phyloP scores from a whole-genome alignment of 2,888 invertebrate genomes.

The Thecocarcelia acutangulata region DNA sequence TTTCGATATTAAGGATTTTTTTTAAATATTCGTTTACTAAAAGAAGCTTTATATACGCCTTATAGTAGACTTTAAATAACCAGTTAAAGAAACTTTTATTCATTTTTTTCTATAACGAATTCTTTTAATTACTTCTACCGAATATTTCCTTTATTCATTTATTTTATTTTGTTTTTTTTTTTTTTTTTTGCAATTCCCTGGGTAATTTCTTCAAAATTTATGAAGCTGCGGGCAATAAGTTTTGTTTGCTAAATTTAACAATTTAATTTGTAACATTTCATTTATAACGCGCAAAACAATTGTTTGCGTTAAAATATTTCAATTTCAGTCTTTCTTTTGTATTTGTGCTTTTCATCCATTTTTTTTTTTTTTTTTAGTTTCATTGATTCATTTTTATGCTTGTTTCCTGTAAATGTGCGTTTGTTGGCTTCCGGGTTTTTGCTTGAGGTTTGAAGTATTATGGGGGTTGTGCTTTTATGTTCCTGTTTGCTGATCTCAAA shows the following conservation, averaged over 20 bases:
- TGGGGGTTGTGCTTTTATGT: neutral
- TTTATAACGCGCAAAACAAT: conserved; percentile 36
- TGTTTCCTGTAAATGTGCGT: neutral
- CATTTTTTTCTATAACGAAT: neutral
- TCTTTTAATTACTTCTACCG: neutral
- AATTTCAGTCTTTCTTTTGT: neutral
- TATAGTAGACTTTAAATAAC: too few relatives aligned
- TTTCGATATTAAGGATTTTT: too few relatives aligned
- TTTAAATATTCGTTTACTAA: too few relatives aligned
- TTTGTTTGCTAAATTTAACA: conserved; percentile 64
- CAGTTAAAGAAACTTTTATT: too few relatives aligned
- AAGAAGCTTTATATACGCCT: too few relatives aligned
- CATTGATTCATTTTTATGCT: conserved; percentile 28
- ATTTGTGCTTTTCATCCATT: neutral
- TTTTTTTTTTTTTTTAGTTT: conserved; percentile 21
- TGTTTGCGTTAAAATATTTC: too few relatives aligned
- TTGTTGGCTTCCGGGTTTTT: conserved; percentile 19
- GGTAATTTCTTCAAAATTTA: conserved; percentile 37
- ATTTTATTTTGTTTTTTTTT: too few relatives aligned
- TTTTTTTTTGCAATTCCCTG: conserved; percentile 1
- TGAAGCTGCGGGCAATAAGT: conserved; percentile 51
- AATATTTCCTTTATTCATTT: neutral
- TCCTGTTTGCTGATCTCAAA: neutral
- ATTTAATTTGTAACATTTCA: conserved; percentile 58
- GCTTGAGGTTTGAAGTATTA: too few relatives aligned